Percentiles rank a stretch among this genome's conserved stretches.
Conservation (phyloP, 1,140 invertebrate genomes). For the Glossosoma conforme region DNA sequence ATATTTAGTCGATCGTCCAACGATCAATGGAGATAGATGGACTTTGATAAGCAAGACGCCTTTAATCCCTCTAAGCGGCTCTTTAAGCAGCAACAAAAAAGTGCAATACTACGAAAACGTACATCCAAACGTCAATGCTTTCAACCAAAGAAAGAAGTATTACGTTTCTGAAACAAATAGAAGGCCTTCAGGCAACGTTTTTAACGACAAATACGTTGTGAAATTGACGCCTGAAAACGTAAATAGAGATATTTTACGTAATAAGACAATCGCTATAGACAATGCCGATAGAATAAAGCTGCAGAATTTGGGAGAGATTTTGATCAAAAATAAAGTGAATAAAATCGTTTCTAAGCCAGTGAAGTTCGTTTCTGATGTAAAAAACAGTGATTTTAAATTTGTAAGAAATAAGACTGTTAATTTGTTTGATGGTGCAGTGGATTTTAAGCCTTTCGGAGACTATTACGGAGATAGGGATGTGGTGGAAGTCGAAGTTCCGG, state of each 20-base stretch:
- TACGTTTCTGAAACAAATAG: constrained; percentile 15
- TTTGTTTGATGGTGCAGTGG: too few relatives aligned
- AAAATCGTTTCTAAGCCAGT: too few relatives aligned
- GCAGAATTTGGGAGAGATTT: too few relatives aligned
- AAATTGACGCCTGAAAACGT: too few relatives aligned
- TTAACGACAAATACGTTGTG: constrained; percentile 13
- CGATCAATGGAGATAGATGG: constrained; percentile 18
- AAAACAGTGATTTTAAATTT: too few relatives aligned
- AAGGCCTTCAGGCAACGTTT: constrained; percentile 9
- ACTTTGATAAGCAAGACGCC: constrained; percentile 25
- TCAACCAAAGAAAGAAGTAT: constrained; percentile 23
- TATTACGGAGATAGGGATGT: constrained; percentile 9
- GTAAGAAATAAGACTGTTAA: too few relatives aligned
- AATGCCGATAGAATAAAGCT: too few relatives aligned
- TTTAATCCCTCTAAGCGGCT: constrained; percentile 17
- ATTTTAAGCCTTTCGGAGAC: neutral
- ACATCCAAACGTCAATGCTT: constrained; percentile 11
- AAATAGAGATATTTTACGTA: too few relatives aligned
- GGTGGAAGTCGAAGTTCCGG: neutral
- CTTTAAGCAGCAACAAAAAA: constrained; percentile 3
- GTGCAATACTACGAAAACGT: constrained; percentile 27
- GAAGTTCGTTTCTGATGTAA: neutral
- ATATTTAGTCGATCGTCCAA: constrained; percentile 1
- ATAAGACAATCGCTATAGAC: too few relatives aligned
- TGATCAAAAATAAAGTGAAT: too few relatives aligned